Evolutionary conservation across 2,113 vertebrate genomes (phyloP).

Genomic region (Percina caprodes): DNA sequence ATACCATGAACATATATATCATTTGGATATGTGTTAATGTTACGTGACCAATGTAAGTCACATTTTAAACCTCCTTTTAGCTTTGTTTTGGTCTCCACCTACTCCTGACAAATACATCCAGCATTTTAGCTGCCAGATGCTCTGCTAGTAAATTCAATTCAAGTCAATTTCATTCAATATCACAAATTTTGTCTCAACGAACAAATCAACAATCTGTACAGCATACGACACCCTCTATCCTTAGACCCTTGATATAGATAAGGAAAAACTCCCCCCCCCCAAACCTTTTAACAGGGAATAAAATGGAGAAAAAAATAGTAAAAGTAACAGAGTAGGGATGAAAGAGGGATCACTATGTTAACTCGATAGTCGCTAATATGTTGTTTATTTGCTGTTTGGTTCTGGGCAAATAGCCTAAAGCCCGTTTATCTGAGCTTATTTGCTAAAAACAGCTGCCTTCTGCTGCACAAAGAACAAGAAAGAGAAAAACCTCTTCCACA

Average conservation of each 20-base stretch:
- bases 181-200: not conserved
- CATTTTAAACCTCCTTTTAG: not conserved
- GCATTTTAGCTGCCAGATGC: conserved; percentile 9
- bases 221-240: not conserved
- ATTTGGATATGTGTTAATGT: not conserved
- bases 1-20: not conserved
- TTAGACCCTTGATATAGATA: not conserved
- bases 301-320: not conserved
- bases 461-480: not conserved
- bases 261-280: too few species aligned
- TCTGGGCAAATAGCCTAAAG: not conserved
- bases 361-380: not conserved
- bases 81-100: conserved; percentile 9
- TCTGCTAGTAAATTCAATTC: not conserved
- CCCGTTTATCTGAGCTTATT: conserved; percentile 1
- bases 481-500: conserved; percentile 22
- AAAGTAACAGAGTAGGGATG: not conserved
- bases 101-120: conserved; percentile 11
- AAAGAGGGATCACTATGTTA: not conserved
- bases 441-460: not conserved
- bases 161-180: not conserved
- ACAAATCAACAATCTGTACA: too few species aligned
- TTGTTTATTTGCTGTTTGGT: not conserved
- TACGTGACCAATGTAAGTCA: not conserved
- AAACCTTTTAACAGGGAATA: too few species aligned